Conservation (phyloP, 2,888 invertebrate species). For the Resseliella maxima region DNA sequence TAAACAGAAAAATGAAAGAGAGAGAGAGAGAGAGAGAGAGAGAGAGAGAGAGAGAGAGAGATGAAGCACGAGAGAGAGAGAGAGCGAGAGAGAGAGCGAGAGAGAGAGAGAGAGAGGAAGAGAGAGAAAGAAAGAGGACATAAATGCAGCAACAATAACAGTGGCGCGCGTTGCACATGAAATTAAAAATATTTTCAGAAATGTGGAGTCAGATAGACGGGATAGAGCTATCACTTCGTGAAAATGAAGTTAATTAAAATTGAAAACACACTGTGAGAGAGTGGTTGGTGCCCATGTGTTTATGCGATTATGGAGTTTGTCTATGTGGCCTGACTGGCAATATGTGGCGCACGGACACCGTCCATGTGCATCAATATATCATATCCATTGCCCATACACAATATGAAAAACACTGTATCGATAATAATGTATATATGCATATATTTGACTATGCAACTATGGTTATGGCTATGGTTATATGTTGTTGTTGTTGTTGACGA, state of each 20-base stretch:
- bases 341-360: conserved; percentile 31
- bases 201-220: conserved; percentile 55
- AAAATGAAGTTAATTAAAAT: conserved; percentile 55
- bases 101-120: no score
- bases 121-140: not conserved
- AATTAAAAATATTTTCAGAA: conserved; percentile 53
- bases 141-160: conserved; percentile 35
- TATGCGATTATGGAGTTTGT: conserved; percentile 48
- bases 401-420: not conserved
- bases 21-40: not conserved
- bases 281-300: conserved; percentile 48
- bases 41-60: not conserved
- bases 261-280: conserved; percentile 38
- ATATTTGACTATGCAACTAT: not conserved
- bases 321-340: conserved; percentile 8
- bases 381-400: not conserved
- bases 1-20: not conserved
- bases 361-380: conserved; percentile 20
- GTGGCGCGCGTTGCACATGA: conserved; percentile 38
- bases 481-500: not conserved
- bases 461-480: not conserved
- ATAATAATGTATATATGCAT: no score
- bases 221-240: conserved; percentile 54
- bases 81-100: not conserved
- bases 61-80: not conserved